phyloP scores from a whole-genome alignment of 2,888 invertebrate species.

The Gasteruption jaculator region DNA sequence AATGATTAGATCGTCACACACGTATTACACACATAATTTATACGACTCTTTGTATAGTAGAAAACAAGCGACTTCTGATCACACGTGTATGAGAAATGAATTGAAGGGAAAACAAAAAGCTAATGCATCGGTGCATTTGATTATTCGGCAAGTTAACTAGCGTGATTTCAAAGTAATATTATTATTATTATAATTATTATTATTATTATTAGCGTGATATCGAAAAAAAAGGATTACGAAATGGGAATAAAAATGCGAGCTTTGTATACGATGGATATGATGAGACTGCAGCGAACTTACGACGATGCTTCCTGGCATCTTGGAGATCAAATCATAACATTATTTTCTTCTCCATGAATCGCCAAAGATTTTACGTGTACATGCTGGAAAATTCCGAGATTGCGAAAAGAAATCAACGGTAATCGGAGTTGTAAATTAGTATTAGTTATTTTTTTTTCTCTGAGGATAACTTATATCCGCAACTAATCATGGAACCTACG shows the following conservation, averaged over 20 bases:
- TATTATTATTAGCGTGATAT: too few relatives aligned
- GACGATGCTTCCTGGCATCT: conserved; percentile 27
- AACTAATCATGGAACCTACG: too few relatives aligned
- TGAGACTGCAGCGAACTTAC: conserved; percentile 25
- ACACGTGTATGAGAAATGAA: too few relatives aligned
- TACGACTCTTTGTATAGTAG: conserved; percentile 35
- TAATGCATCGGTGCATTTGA: conserved; percentile 27
- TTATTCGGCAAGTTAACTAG: conserved; percentile 29
- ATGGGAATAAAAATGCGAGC: conserved; percentile 28
- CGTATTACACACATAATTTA: conserved; percentile 34
- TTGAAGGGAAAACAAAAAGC: too few relatives aligned
- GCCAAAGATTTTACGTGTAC: conserved; percentile 27
- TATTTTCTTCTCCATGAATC: conserved; percentile 14
- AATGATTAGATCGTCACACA: conserved; percentile 32
- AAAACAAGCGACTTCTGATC: conserved; percentile 25
- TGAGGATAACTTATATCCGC: too few relatives aligned
- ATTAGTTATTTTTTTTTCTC: too few relatives aligned
- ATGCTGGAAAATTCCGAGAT: too few relatives aligned
- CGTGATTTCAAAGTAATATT: conserved; percentile 31
- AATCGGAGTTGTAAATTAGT: too few relatives aligned
- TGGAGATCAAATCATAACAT: conserved; percentile 9
- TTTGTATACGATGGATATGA: conserved; percentile 30
- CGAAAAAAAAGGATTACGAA: too few relatives aligned
- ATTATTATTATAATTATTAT: conserved; percentile 23
- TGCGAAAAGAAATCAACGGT: too few relatives aligned